Base-by-base conservation (phyloP, 2,888 invertebrate species). In the Drosophila mulleri region DNA sequence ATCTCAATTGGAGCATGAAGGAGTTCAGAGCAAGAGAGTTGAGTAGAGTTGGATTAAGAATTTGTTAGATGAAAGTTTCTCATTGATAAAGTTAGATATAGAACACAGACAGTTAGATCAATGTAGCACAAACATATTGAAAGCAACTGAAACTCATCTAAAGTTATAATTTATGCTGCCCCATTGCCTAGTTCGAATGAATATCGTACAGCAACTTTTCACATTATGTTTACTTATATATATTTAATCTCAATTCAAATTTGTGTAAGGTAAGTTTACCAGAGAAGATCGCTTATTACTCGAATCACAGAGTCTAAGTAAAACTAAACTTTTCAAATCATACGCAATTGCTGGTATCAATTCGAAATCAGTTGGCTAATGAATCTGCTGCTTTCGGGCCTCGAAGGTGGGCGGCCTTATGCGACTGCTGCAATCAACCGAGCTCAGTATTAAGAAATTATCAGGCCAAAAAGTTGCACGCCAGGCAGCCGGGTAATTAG, bases 381-480 rank as follows among this genome's bases (percentile, higher is more conserved):
- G 47, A 57, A 67, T 37, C 58, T 54, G 29, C 54, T 14, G 37
- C 35, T 18, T 35, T 61, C 44, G 60, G 67, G 44, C 48, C 65
- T 52, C 53, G 26, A 50, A 44, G 60, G 29, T 50, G 45, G 39
- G 44, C 12, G 35, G 32, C 41, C 35, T 12, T 20, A 14, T 32
- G 23, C 50, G 44, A 59, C 42, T 47, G 11, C 18, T 7, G 32
- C 78, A 71, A 75, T 72, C 66, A 60, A 52, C 42, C n/a, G 52
- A 47, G 48, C 47, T 69, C 57, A 44, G 76, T 80, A 82, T 82
- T 84, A 84, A 82, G 82, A 84, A 82, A 84, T 82, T 84, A 82
- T 67, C 74, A 65, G 70, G 66, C 65, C 72, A 71, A 73, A 80
- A 84, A 78, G 72, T 80, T 77, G 71, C 56, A 67, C 68, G 47